phyloP scores from a whole-genome alignment of 2,113 vertebrate genomes.

The Brachypteracias leptosomus region DNA sequence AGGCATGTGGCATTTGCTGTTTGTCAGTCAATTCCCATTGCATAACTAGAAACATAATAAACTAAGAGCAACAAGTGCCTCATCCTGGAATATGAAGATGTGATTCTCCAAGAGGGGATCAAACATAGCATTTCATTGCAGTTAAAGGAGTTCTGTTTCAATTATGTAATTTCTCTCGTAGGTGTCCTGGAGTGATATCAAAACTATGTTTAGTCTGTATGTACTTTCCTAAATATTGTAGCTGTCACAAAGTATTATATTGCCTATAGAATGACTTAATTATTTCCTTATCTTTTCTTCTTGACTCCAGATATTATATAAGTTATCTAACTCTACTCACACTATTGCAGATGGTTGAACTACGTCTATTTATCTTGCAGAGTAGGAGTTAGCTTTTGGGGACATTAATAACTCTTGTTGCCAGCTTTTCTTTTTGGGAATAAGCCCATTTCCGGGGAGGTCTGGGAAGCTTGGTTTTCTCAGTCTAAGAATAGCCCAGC shows the following conservation, averaged over 20 bases:
- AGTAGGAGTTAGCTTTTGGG: not conserved
- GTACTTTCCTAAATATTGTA: not conserved
- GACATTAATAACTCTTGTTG: not conserved
- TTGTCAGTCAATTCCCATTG: slow-evolving; percentile 26
- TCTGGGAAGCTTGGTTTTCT: not conserved
- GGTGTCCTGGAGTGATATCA: not conserved
- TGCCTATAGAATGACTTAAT: not conserved
- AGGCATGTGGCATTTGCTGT: not conserved
- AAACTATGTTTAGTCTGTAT: not conserved
- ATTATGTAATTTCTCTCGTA: not conserved
- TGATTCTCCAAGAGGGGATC: not conserved
- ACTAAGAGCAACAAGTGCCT: not conserved
- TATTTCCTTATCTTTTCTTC: not conserved
- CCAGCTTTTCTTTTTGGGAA: not conserved
- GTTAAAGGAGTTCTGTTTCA: not conserved
- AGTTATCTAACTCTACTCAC: not conserved
- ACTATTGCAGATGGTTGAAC: not conserved
- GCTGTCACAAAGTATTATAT: not conserved
- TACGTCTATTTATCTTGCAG: not conserved
- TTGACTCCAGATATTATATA: not conserved
- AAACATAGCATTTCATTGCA: not conserved
- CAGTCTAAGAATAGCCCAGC: not conserved
- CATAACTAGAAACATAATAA: not conserved
- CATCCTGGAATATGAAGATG: not conserved
- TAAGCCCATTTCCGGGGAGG: not conserved